These are phyloP conservation scores for Hyperoplus lanceolatus DNA, from an alignment of 2,797 vertebrate species.

Conservation along the genomic window DNA sequence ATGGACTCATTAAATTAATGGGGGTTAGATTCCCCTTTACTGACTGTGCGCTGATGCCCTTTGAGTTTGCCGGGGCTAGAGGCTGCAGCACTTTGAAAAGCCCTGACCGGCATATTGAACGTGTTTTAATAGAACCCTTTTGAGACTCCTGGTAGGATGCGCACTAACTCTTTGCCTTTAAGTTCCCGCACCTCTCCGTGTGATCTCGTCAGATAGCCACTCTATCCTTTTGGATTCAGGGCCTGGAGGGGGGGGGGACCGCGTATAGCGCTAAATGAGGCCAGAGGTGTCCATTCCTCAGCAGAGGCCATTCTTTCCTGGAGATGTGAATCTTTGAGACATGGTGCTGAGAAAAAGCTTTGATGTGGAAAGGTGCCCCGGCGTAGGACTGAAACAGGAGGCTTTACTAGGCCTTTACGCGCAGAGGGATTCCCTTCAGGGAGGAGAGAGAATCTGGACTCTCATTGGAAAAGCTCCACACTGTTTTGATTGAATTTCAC, in stretches of 20 bases:
- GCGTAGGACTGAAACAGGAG: conserved; percentile 78
- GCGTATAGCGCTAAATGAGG: conserved; percentile 80
- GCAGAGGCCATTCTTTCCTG: conserved; percentile 87
- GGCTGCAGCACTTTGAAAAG: conserved; percentile 86
- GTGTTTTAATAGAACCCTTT: conserved; percentile 86
- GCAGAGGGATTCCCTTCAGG: conserved; percentile 78
- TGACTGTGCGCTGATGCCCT: conserved; percentile 83
- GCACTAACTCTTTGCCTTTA: conserved; percentile 84
- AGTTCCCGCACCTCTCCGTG: conserved; percentile 83
- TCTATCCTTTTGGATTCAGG: conserved; percentile 74
- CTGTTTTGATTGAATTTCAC: conserved; percentile 79
- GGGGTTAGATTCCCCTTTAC: conserved; percentile 83
- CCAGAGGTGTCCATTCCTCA: conserved; percentile 84
- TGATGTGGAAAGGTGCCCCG: conserved; percentile 85
- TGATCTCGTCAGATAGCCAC: conserved; percentile 86
- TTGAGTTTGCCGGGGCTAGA: conserved; percentile 88
- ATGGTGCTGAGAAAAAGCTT: conserved; percentile 73
- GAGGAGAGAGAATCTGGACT: conserved; percentile 67
- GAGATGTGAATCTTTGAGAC: conserved; percentile 84
- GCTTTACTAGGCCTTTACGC: conserved; percentile 67
- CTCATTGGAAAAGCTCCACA: conserved; percentile 69
- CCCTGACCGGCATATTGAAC: conserved; percentile 87
- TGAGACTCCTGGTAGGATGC: conserved; percentile 86
- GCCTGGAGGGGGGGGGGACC: conserved; percentile 69
- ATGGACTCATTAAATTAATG: conserved; percentile 88